Base-by-base conservation (phyloP, 2,113 vertebrate genomes). In the Corythornis cristatus region DNA sequence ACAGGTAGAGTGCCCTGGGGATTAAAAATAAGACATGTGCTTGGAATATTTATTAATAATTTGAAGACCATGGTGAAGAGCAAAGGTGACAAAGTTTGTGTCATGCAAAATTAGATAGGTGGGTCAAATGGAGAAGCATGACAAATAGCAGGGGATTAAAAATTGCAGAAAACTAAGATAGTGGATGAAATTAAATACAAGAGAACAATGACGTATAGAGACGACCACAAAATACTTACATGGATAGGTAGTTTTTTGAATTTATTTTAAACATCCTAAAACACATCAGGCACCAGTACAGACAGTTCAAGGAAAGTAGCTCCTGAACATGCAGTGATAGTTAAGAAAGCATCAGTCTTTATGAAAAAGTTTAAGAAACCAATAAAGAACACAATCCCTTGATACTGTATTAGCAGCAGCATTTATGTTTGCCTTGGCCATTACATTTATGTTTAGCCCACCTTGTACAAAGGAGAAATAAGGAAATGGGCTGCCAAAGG, bases 1-100 rank as follows among this genome's bases (percentile, higher is more conserved):
- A 93, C 90, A 86, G 67, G 65, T 90, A 72, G 62, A 31, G 21
- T 94, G 75, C 60, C 54, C 43, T 42, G 56, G 83, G 89, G 93
- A 93, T 94, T 86, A 95, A 89, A 91, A 92, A 56, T 56, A 45
- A 84, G 62, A 53, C 4, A 6, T 37, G 57, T 96, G 35, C 88
- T 88, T 89, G 53, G 65, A 65, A 67, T 95, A 91, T 80, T 96
- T 97, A 83, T 95, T 96, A 94, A 93, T 90, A 54, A 95, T 86
- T 81, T 93, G 65, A 94, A 96, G 94, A 80, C n/a, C 26, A 12
- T 10, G 14, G 35, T 56, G 25, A 89, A 86, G 78, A 77, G 73
- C 83, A 92, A 93, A 88, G 76, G 79, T 91, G 75, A 58, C 65
- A 89, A 96, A 93, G 78, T 86, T 88, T 80, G 58, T 96, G 88